Base-by-base conservation (phyloP, 2,113 vertebrate genomes). In the Brachypteracias leptosomus region DNA sequence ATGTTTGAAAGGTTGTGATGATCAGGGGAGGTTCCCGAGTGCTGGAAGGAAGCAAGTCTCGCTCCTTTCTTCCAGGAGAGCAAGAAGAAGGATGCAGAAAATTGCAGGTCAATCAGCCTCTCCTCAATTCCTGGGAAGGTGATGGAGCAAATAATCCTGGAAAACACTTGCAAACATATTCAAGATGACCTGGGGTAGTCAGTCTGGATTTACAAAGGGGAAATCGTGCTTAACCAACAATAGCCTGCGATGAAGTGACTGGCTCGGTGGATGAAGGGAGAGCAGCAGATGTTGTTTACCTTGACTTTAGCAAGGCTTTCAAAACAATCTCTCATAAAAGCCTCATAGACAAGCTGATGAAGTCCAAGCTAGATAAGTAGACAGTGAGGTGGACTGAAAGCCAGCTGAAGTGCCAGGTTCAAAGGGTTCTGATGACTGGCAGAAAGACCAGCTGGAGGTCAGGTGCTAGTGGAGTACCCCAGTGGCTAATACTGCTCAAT, bases 271-370 rank as follows among this genome's bases (percentile, higher is more conserved):
- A 55, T 42, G 66, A 63, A 81, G 59, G 38, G 42, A 93, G 38
- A 93, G 83, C 79, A 90, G 88, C 91, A 89, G 91, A 91, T 94
- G 87, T 80, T 95, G 95, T 96, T 96, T 95, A 93, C 77, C 55
- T 87, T 94, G 73, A 91, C 61, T 86, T 71, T 17, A 91, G 84
- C 65, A 87, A 71, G 65, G 87, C 57, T 96, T 94, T 96, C 87
- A 89, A 84, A 92, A 81, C 77, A 89, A 22, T 38, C 29, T 2
- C 87, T 59, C 73, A 38, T 93, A 89, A 95, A 88, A 95, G 87
- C 77, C 36, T 87, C 73, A n/a, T 15, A 63, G 81, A 95, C 55
- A 77, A 84, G 77, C 68, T 74, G 91, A 72, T 71, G 72, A 89
- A 81, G 22, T 70, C 66, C 67, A 76, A 76, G 51, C 51, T 31